Base-by-base conservation (phyloP, 2,797 vertebrate species). In the Melanotaenia pygmaea region DNA sequence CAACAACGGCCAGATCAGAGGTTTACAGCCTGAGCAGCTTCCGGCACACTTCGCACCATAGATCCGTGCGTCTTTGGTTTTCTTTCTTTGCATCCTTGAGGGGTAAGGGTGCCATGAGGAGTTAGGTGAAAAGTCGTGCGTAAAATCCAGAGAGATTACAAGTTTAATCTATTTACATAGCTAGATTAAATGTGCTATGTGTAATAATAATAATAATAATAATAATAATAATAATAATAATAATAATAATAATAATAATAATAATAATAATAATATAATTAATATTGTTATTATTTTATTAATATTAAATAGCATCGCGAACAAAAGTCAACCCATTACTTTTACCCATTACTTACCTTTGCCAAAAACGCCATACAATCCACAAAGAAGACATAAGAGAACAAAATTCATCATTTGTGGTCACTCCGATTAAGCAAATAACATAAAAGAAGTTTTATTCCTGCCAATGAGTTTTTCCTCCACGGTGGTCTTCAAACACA, bases 361-460 rank as follows among this genome's bases (percentile, higher is more conserved):
- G 62, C 89, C 90, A 59, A 84, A 77, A 60, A 89, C 92, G 30
- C 87, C 92, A 62, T 88, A 91, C 86, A 94, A 93, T 94, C 94
- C 95, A 93, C 90, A 94, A 34, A 95, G 79, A 77, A 94, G 76
- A 68, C 88, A 90, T 72, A 94, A 45, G 64, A 94, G 86, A 74
- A 92, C 65, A 80, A 74, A 85, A 69, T 91, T 88, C 94, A 94
- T 95, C 80, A 80, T 94, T 76, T 80, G 72, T 67, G 80, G 40
- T n/a, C 77, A 80, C 64, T 84, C 88, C 83, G 61, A 9, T 1
- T 67, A 66, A 72, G 66, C 37, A 51, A 64, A 79, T 5, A 26
- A 84, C 59, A 35, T 20, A 40, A 51, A 81, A 64, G 5, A n/a
- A 47, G 35, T 76, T 70, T 77, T 79, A 91, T 82, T 91, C 91